These are phyloP conservation scores for Diplodus puntazzo DNA, from an alignment of 2,797 vertebrate genomes.

Conservation along the genomic window DNA sequence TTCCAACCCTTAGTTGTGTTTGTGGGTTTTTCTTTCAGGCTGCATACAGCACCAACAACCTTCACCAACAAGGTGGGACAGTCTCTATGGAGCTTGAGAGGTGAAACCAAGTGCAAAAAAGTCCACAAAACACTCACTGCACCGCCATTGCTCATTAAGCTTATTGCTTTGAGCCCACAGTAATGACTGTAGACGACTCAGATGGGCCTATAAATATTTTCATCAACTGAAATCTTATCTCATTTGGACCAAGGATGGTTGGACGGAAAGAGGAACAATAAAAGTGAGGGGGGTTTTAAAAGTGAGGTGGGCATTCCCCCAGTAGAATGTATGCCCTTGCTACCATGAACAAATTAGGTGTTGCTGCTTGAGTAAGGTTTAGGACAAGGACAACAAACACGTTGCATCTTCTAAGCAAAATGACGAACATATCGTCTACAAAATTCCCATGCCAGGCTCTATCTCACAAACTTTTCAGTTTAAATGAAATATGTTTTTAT, in stretches of 20 bases:
- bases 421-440: neutral
- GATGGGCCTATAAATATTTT: neutral
- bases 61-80: neutral
- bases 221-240: neutral
- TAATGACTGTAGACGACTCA: neutral
- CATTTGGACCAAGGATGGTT: neutral
- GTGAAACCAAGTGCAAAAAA: neutral
- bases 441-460: neutral
- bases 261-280: neutral
- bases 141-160: neutral
- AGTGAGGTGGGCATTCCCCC: too few species aligned
- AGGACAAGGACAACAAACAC: neutral
- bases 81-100: neutral
- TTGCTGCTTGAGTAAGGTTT: neutral
- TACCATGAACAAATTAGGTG: neutral
- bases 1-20: neutral
- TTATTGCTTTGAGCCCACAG: neutral
- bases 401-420: neutral
- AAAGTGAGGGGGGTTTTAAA: neutral
- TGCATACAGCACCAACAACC: neutral
- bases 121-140: neutral
- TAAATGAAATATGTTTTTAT: neutral
- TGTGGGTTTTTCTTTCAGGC: neutral
- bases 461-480: neutral
- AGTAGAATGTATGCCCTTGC: neutral